Percentiles rank a stretch among this genome's conserved stretches.
Evolutionary conservation across 2,888 invertebrate genomes (phyloP).

Genomic region (Troilus luridus): DNA sequence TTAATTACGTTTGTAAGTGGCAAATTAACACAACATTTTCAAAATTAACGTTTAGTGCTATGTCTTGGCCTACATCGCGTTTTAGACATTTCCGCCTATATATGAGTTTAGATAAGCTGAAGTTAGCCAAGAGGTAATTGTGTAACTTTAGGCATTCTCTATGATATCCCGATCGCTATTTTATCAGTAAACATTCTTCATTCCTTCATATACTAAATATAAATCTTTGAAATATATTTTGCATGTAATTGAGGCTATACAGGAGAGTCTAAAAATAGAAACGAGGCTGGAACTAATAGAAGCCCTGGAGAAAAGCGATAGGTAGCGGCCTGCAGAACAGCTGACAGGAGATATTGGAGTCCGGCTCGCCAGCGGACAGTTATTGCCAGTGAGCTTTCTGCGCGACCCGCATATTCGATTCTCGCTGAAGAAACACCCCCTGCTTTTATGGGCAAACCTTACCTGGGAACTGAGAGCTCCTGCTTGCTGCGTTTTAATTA

Average conservation of each 20-base stretch:
- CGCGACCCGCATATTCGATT: neutral
- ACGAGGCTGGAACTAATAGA: neutral
- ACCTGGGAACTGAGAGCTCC: neutral
- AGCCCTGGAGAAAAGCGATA: neutral
- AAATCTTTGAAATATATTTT: neutral
- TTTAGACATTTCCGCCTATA: too few species aligned
- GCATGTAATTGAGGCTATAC: neutral
- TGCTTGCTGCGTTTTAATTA: neutral
- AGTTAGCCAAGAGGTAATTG: too few species aligned
- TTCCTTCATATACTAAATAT: too few species aligned
- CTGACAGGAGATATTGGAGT: constrained; percentile 6
- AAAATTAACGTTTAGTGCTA: too few species aligned
- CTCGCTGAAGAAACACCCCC: neutral
- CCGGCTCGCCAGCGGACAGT: neutral
- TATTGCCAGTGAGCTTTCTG: neutral
- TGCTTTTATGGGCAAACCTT: neutral
- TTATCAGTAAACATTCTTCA: too few species aligned
- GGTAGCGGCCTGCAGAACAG: neutral
- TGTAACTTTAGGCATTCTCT: too few species aligned
- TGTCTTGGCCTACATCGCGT: too few species aligned
- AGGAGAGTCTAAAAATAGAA: neutral
- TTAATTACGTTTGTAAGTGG: too few species aligned
- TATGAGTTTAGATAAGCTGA: too few species aligned
- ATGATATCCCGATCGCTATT: too few species aligned
- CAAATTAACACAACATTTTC: too few species aligned